phyloP scores from a whole-genome alignment of 2,888 invertebrate species.

The Eupeodes latifasciatus region DNA sequence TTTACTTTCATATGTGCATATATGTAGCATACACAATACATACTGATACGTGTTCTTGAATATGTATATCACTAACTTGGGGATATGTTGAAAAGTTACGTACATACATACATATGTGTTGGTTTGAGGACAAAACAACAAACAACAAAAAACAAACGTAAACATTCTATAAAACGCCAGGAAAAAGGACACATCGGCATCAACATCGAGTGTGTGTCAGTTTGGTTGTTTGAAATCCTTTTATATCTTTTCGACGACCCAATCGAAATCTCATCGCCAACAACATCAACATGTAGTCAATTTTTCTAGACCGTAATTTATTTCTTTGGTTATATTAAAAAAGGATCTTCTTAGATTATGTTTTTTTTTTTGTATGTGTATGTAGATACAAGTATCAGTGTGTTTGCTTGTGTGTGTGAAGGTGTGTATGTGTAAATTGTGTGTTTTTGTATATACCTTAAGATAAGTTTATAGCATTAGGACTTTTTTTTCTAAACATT shows the following conservation, averaged over 20 bases:
- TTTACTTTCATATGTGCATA: slow-evolving; percentile 44
- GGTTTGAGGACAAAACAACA: neutral
- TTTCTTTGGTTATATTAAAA: slow-evolving; percentile 72
- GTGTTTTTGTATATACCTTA: slow-evolving; percentile 3
- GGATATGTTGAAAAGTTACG: neutral
- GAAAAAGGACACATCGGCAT: slow-evolving; percentile 29
- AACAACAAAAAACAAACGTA: neutral
- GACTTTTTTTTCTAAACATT: neutral
- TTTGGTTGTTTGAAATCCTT: slow-evolving; percentile 55
- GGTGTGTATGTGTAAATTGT: neutral
- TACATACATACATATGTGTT: neutral
- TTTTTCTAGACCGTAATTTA: slow-evolving; percentile 71
- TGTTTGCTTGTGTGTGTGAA: neutral
- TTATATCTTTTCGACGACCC: slow-evolving; percentile 59
- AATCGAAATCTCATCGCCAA: slow-evolving; percentile 72
- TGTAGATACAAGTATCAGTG: neutral
- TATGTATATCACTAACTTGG: slow-evolving; percentile 48
- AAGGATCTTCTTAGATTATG: slow-evolving; percentile 48
- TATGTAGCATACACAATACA: too few species aligned
- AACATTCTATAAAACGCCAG: slow-evolving; percentile 13
- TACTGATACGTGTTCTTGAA: slow-evolving; percentile 34
- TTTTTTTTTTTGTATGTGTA: slow-evolving; percentile 3
- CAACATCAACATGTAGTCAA: slow-evolving; percentile 75
- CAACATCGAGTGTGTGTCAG: slow-evolving; percentile 6
- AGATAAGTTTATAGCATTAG: slow-evolving; percentile 21